phyloP scores from a whole-genome alignment of 2,888 invertebrate genomes.

The Acrocyrtus sp. region DNA sequence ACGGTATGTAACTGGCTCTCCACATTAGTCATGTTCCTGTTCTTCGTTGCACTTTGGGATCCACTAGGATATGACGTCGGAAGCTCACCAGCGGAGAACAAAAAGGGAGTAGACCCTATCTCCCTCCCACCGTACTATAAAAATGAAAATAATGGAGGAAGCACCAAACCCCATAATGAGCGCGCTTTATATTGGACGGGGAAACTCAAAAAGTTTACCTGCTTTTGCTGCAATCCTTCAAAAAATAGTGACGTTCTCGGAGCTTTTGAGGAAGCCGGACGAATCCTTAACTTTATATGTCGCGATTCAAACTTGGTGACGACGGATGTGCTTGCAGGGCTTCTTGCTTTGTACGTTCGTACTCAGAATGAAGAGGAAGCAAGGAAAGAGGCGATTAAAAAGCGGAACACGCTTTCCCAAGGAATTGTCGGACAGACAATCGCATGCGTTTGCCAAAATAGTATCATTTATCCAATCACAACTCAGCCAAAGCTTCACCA shows the following conservation, averaged over 20 bases:
- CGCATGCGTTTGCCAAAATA: constrained; percentile 41
- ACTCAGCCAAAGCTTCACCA: constrained; percentile 25
- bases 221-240: constrained; percentile 35
- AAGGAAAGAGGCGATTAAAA: constrained; percentile 23
- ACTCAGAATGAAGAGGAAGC: constrained; percentile 70
- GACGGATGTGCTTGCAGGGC: constrained; percentile 91
- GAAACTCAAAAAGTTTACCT: constrained; percentile 42
- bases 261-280: constrained; percentile 55
- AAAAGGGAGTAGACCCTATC: constrained; percentile 67
- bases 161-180: constrained; percentile 12
- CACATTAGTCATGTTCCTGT: constrained; percentile 78
- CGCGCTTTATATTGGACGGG: constrained; percentile 40
- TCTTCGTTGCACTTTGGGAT: constrained; percentile 82
- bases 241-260: constrained; percentile 45
- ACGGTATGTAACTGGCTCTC: constrained; percentile 86
- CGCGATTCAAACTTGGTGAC: constrained; percentile 87
- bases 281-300: constrained; percentile 79
- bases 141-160: background rate
- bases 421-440: constrained; percentile 20
- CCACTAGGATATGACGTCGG: constrained; percentile 73
- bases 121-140: background rate
- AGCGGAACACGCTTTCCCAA: constrained; percentile 21
- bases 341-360: constrained; percentile 81
- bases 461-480: constrained; percentile 28
- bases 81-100: constrained; percentile 68